Conservation (phyloP, 2,113 vertebrate species). For the Melanostigma gelatinosum region DNA sequence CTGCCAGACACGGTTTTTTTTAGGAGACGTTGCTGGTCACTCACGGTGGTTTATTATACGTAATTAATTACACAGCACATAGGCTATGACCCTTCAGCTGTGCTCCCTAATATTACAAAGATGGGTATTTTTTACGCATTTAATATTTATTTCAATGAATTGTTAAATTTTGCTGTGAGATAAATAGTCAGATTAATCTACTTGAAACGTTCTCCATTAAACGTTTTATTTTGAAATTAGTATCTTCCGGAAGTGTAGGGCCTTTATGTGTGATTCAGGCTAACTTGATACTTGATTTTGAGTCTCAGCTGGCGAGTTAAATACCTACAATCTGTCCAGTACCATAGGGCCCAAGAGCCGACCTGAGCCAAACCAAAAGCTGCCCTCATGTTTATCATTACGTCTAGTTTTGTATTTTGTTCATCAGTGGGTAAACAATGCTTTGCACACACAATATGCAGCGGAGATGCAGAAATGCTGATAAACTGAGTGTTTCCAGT, state of each 20-base stretch:
- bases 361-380: conserved; percentile 21
- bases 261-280: background rate
- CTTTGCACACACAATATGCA: background rate
- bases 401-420: background rate
- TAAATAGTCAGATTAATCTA: background rate
- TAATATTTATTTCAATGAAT: background rate
- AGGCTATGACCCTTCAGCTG: background rate
- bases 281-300: background rate
- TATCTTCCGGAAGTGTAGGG: background rate
- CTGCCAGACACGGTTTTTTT: background rate
- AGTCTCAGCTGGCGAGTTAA: conserved; percentile 58
- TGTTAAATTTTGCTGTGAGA: background rate
- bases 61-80: background rate
- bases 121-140: background rate
- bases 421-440: background rate
- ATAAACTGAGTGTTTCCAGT: conserved; percentile 3
- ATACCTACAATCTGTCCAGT: conserved; percentile 39
- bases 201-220: background rate
- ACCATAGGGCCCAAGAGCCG: conserved; percentile 16
- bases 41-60: too few species aligned
- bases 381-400: conserved; percentile 1
- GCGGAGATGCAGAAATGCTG: background rate
- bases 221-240: conserved; percentile 32
- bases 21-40: background rate
- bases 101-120: background rate